These are phyloP conservation scores for Leptothorax acervorum DNA, from an alignment of 2,888 invertebrate species.

Conservation along the genomic window DNA sequence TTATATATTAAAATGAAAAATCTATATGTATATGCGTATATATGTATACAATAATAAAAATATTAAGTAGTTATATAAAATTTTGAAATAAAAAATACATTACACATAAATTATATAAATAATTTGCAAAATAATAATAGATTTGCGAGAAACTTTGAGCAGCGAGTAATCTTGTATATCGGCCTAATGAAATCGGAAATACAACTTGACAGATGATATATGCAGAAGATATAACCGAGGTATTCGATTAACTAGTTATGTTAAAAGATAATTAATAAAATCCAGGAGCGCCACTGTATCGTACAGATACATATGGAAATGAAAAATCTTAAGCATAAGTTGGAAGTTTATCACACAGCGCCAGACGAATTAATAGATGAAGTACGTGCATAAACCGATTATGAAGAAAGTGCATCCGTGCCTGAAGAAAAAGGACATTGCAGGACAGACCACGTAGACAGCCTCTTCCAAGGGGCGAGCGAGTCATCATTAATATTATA, in stretches of 20 bases:
- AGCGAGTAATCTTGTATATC: background rate
- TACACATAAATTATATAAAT: background rate
- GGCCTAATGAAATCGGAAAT: slow-evolving; percentile 7
- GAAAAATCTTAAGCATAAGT: slow-evolving; percentile 21
- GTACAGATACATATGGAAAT: background rate
- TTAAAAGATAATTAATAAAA: slow-evolving; percentile 45
- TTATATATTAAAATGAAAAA: background rate
- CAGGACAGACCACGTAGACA: slow-evolving; percentile 70
- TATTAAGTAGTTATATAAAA: background rate
- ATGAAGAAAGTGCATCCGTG: slow-evolving; percentile 73
- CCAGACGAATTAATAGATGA: slow-evolving; percentile 53
- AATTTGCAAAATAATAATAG: background rate
- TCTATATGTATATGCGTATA: background rate
- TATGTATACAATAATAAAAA: background rate
- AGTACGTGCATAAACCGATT: slow-evolving; percentile 56
- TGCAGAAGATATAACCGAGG: background rate
- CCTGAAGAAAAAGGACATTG: slow-evolving; percentile 68
- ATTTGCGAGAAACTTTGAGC: background rate
- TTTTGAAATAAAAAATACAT: background rate
- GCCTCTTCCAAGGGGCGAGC: slow-evolving; percentile 70
- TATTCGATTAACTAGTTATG: slow-evolving; percentile 35
- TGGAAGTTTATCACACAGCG: slow-evolving; percentile 45
- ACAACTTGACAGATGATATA: slow-evolving; percentile 12
- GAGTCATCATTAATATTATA: slow-evolving; percentile 84
- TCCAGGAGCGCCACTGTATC: background rate